These are phyloP conservation scores for Papilio protenor DNA, from an alignment of 2,888 invertebrate genomes.

Conservation along the genomic window DNA sequence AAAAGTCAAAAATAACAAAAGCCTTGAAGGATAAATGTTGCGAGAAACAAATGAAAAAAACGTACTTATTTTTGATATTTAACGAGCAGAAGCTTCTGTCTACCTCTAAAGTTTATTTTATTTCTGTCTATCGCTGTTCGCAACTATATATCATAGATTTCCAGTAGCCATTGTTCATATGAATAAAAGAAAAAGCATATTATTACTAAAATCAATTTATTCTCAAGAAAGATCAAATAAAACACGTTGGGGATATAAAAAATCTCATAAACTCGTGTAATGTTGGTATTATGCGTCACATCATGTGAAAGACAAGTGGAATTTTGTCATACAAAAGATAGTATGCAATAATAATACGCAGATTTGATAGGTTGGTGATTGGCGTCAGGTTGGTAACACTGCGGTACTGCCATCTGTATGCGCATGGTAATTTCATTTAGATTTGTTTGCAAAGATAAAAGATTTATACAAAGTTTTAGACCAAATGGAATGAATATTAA, in stretches of 20 bases:
- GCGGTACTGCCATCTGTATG: background rate
- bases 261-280: constrained; percentile 36
- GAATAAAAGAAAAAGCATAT: background rate
- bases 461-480: too few relatives aligned
- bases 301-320: constrained; percentile 40
- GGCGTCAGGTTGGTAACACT: constrained; percentile 49
- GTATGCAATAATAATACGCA: constrained; percentile 51
- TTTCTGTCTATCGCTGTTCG: too few relatives aligned
- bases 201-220: constrained; percentile 6
- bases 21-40: too few relatives aligned
- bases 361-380: constrained; percentile 49
- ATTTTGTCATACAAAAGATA: constrained; percentile 55
- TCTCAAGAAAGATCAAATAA: constrained; percentile 14
- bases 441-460: background rate
- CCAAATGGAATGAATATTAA: too few relatives aligned
- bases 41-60: too few relatives aligned
- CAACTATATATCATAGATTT: background rate
- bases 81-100: too few relatives aligned
- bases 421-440: background rate
- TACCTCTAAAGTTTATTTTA: too few relatives aligned
- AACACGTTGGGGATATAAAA: constrained; percentile 26
- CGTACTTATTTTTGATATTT: too few relatives aligned
- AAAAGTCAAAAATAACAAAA: too few relatives aligned
- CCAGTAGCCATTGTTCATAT: background rate
- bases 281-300: constrained; percentile 31